Evolutionary conservation across 92 coral and sea anemone species (phyloP), one percentile per base, ranked within the genome.

Genomic region (Pocillopora meandrina): DNA sequence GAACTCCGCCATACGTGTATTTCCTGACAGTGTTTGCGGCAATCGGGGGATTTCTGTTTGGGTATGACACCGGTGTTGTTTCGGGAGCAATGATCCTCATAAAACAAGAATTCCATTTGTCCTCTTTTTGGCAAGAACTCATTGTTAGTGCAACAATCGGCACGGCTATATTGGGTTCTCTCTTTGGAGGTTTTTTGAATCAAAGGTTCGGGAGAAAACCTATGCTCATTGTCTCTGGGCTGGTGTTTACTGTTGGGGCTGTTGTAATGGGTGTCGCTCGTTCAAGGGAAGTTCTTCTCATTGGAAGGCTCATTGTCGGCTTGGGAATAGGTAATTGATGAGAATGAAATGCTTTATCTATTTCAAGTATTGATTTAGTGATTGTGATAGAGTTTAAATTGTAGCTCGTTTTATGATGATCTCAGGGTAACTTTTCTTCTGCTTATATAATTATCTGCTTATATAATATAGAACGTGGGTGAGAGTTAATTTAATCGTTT

Each of bases 31-130:
- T 85, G 6, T 94, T 96, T 56, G 99, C 99, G 1, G 99, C 98
- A 0, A 61, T 94, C 21, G 99, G 99, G 36, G 99, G 99, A 8
- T 96, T 96, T 60, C 82, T 96, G 26, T 96, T 96, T 76, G 99
- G 99, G 12, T 96, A 96, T 62, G 99, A 96, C 82, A 96, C 99
- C 7, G 99, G 99, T 0, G 99, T 96, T 12, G 87, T 96, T 1
- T 96, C 99, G 8, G 99, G 99, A 35, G 98, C 99, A 14, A 87
- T 96, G 94, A 83, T 96, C 19, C 89, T 90, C 6, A 84, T 96
- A 8, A 87, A 80, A 61, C 78, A 91, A 61, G 93, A 90, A 82
- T 96, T 96, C 64, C 90, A 73, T 0, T 82, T 96, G 72, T 82
- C 88, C 1, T 80, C 84, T n/a, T 77, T 92, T 18, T 94, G 95